Percentiles rank a stretch among this genome's conserved stretches.
Evolutionary conservation across 1,140 invertebrate species (phyloP).

Genomic region (Drosophila sechellia): DNA sequence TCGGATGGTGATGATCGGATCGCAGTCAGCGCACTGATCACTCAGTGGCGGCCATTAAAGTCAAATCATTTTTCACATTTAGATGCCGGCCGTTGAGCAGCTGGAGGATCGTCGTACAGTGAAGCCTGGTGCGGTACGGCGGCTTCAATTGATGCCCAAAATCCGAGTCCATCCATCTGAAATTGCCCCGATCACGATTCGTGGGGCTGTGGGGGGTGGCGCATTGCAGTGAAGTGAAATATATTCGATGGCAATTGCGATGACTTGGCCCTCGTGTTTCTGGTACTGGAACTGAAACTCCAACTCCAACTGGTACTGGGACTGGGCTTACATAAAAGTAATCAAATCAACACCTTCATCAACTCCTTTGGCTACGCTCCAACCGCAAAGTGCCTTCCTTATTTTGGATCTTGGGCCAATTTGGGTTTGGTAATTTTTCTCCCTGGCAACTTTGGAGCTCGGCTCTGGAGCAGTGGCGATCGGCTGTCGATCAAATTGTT

Average conservation of each 20-base stretch:
- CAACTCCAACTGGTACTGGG: conserved; percentile 18
- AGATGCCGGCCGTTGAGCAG: conserved; percentile 57
- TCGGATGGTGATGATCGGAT: conserved; percentile 31
- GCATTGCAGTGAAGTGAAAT: conserved; percentile 31
- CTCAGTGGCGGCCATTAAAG: conserved; percentile 84
- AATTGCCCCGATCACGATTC: conserved; percentile 78
- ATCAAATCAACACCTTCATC: conserved; percentile 84
- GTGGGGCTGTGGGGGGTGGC: conserved; percentile 8
- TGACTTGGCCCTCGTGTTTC: conserved; percentile 6
- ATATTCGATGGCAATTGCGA: conserved; percentile 61
- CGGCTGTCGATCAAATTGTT: conserved; percentile 82
- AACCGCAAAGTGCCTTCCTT: conserved; percentile 79
- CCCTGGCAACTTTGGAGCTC: conserved; percentile 16
- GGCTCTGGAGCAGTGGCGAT: conserved; percentile 60
- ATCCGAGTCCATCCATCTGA: conserved; percentile 59
- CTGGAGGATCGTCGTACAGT: conserved; percentile 4
- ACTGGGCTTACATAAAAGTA: conserved; percentile 80
- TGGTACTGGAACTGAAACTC: background rate
- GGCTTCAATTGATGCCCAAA: conserved; percentile 76
- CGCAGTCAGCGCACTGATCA: conserved; percentile 46
- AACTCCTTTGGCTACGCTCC: conserved; percentile 66
- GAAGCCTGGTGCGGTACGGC: conserved; percentile 31
- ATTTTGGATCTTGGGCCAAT: conserved; percentile 64
- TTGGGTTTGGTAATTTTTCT: conserved; percentile 65
- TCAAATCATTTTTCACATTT: conserved; percentile 85